Evolutionary conservation across 2,888 invertebrate genomes (phyloP).

Genomic region (Diplolepis rosae): DNA sequence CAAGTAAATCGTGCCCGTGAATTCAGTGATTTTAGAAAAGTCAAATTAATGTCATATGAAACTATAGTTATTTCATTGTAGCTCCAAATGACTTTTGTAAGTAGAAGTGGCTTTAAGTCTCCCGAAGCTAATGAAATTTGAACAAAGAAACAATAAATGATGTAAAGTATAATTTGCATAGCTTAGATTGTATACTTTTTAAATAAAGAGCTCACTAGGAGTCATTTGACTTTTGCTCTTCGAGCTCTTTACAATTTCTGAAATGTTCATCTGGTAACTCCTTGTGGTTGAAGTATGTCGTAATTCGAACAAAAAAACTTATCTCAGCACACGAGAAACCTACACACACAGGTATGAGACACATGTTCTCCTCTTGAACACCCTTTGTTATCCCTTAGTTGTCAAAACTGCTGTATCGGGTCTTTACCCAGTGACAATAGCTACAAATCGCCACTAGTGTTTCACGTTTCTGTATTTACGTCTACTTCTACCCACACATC

Average conservation of each 20-base stretch:
- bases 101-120: too few species aligned
- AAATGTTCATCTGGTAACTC: background rate
- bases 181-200: too few species aligned
- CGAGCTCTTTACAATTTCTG: background rate
- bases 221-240: background rate
- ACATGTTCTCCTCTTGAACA: background rate
- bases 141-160: too few species aligned
- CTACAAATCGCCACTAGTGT: background rate
- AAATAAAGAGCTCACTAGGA: too few species aligned
- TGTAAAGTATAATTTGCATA: too few species aligned
- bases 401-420: background rate
- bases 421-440: background rate
- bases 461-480: background rate
- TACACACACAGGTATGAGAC: background rate
- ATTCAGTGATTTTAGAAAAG: too few species aligned
- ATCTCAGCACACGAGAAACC: background rate
- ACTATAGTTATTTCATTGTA: too few species aligned
- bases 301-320: background rate
- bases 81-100: too few species aligned
- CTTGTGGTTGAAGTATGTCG: background rate
- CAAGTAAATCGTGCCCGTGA: too few species aligned
- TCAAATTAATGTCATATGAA: too few species aligned
- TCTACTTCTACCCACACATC: conserved; percentile 27
- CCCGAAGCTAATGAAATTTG: too few species aligned
- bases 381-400: background rate